A percentile compares a stretch with the other conserved stretches of the same genome.
Conservation (phyloP, 2,888 invertebrate species). For the Hedya salicella region DNA sequence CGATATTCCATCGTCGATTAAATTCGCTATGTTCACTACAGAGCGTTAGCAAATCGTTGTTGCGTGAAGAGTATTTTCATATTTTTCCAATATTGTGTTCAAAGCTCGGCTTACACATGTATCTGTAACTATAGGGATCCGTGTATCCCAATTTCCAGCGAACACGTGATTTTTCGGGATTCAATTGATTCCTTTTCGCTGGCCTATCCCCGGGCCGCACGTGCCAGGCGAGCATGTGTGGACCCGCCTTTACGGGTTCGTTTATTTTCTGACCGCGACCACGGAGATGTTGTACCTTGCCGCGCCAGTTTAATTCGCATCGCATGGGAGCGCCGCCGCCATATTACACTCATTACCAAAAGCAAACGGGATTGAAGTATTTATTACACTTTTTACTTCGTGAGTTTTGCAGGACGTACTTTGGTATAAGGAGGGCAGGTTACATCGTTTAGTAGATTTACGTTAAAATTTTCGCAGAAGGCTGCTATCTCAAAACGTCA, state of each 20-base stretch:
- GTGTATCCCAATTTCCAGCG: slow-evolving; percentile 16
- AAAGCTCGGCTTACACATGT: background rate
- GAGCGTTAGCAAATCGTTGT: background rate
- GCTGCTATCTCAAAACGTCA: too few species aligned
- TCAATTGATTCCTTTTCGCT: slow-evolving; percentile 25
- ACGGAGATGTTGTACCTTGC: slow-evolving; percentile 4
- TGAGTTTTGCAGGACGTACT: too few species aligned
- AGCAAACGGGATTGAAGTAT: too few species aligned
- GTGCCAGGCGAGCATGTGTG: slow-evolving; percentile 12
- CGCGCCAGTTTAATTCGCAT: slow-evolving; percentile 7
- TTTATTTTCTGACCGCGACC: slow-evolving; percentile 28
- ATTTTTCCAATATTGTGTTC: background rate
- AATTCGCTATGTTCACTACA: too few species aligned
- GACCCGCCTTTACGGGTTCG: slow-evolving; percentile 20
- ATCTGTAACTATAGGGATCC: background rate
- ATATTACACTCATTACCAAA: background rate
- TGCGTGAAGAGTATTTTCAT: background rate
- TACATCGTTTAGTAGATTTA: too few species aligned
- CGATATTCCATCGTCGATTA: too few species aligned
- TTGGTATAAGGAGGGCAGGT: too few species aligned
- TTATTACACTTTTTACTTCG: too few species aligned
- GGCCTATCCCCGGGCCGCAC: slow-evolving; percentile 1
- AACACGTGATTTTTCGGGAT: slow-evolving; percentile 26
- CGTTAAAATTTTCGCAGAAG: too few species aligned
- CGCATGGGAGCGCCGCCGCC: background rate